Evolutionary conservation across 2,888 invertebrate genomes (phyloP).

Genomic region (Terebella lapidaria): DNA sequence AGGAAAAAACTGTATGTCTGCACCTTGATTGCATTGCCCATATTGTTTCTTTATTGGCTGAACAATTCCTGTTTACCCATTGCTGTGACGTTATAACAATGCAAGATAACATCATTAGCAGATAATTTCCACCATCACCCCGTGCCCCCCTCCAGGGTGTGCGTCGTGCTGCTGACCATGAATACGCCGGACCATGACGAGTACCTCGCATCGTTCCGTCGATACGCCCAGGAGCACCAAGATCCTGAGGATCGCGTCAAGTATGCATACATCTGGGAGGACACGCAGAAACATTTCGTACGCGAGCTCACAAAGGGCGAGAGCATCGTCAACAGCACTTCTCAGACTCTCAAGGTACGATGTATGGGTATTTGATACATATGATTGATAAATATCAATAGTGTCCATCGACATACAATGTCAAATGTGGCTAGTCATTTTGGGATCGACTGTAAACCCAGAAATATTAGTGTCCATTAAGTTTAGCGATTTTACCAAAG

Average conservation of each 20-base stretch:
- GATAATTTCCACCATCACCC: no score
- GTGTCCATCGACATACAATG: no score
- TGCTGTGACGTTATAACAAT: no score
- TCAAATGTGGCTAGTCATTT: no score
- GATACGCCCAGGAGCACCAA: constrained; percentile 63
- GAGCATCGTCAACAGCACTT: constrained; percentile 24
- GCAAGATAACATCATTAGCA: no score
- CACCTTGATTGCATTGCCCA: not conserved
- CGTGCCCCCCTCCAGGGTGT: constrained; percentile 59
- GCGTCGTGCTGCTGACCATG: constrained; percentile 73
- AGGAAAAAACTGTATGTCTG: constrained; percentile 4
- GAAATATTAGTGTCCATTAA: no score
- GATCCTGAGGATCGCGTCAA: constrained; percentile 60
- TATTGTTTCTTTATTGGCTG: not conserved
- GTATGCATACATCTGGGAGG: constrained; percentile 81
- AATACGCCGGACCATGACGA: constrained; percentile 59
- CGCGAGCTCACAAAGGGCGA: constrained; percentile 62
- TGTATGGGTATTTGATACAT: not conserved
- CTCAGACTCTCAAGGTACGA: constrained; percentile 31
- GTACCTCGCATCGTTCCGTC: constrained; percentile 67
- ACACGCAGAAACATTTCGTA: constrained; percentile 77
- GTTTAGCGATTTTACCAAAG: no score
- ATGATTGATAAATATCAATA: no score
- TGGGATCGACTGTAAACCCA: no score
- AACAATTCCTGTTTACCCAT: no score